A percentile compares a stretch with the other conserved stretches of the same genome.
Conservation (phyloP, 1,140 invertebrate species). For the Hypsibius dujardini region DNA sequence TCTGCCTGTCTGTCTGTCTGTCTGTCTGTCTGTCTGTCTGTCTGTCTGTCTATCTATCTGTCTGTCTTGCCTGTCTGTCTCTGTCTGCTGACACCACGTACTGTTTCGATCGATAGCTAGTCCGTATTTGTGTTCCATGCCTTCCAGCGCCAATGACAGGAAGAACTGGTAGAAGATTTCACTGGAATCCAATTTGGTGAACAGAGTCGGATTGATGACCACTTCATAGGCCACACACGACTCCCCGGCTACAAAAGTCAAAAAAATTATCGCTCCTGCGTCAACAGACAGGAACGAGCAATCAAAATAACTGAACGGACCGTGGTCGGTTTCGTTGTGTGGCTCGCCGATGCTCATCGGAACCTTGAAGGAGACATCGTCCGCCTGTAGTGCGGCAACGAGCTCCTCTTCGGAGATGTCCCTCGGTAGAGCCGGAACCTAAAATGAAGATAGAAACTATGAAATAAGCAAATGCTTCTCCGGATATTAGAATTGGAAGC, state of each 20-base stretch:
- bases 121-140: constrained; percentile 20
- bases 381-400: constrained; percentile 12
- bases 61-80: no score
- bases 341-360: constrained; percentile 19
- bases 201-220: constrained; percentile 20
- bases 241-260: constrained; percentile 11
- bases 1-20: no score
- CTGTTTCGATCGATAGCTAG: constrained; percentile 12
- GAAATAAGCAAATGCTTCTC: no score
- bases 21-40: no score
- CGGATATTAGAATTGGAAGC: no score
- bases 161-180: constrained; percentile 19
- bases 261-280: neutral
- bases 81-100: no score
- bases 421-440: constrained; percentile 17
- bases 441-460: no score
- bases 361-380: constrained; percentile 11
- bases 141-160: constrained; percentile 17
- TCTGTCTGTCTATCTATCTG: no score
- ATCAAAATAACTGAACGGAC: neutral
- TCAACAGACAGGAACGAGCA: neutral
- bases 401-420: constrained; percentile 18
- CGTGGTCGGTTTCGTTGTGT: constrained; percentile 20
- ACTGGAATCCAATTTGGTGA: neutral
- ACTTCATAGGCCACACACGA: constrained; percentile 19